Base-by-base conservation (phyloP, 1,140 invertebrate species). In the Zelostemma sp. region DNA sequence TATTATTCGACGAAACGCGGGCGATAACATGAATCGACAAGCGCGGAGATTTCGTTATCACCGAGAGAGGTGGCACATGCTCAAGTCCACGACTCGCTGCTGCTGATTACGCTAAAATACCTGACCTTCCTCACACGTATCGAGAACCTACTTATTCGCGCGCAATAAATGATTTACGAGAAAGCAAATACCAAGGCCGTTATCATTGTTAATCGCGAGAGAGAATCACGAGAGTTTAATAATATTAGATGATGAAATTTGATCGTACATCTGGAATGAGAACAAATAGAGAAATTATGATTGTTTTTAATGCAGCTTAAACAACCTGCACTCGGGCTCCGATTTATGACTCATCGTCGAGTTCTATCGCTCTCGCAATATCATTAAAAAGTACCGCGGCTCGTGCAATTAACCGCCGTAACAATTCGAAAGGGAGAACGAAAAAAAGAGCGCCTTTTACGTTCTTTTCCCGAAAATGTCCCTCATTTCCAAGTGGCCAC, bases 51-150 rank as follows among this genome's bases (percentile, higher is more conserved):
- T 75, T 73, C 67, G 63, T 75, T 78, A 74, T 76, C 72, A 57
- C 53, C 43, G 43, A 41, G n/a, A 38, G 50, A 63, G 50, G 14
- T 38, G 35, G 40, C 66, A 57, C 61, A 54, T 69, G 63, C 65
- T 68, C 56, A 68, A 76, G 68, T 65, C 68, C 66, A n/a, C n/a
- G n/a, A n/a, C n/a, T n/a, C n/a, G n/a, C n/a, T n/a, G n/a, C 57
- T 51, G 60, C 56, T 71, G 72, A 74, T 76, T 72, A 73, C 68
- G 72, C 67, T 64, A 66, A 73, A 69, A 69, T 72, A 71, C 72
- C 69, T 75, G 76, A 76, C 76, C 76, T 78, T 74, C 64, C 73
- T 68, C 60, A 76, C 66, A 60, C 57, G 46, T 63, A 71, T 66
- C 63, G 59, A 59, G 62, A 66, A 65, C 62, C 53, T 63, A 63